Conservation (phyloP, 1,140 invertebrate genomes). For the Cotesia glomerata region DNA sequence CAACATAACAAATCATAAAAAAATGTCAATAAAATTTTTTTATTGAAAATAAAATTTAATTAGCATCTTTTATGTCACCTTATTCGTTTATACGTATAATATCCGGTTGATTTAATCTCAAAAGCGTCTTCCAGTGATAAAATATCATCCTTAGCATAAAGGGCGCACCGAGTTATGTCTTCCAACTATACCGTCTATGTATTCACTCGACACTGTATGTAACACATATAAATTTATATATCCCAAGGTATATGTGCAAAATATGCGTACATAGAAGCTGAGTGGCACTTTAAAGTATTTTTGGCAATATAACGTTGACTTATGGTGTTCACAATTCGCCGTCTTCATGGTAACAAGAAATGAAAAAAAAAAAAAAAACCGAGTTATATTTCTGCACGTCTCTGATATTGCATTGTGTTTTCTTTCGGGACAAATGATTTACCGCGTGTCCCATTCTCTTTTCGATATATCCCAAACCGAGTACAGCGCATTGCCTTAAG, state of each 20-base stretch:
- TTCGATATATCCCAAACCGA: conserved; percentile 5
- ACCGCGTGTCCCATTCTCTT: conserved; percentile 38
- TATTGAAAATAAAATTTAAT: conserved; percentile 16
- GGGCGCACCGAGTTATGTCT: conserved; percentile 11
- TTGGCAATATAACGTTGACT: conserved; percentile 62
- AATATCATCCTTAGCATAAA: conserved; percentile 21
- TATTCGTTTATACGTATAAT: conserved; percentile 17
- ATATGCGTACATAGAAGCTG: conserved; percentile 34
- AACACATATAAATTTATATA: conserved; percentile 19
- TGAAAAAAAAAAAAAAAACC: neutral
- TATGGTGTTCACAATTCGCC: conserved; percentile 54
- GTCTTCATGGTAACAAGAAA: conserved; percentile 25
- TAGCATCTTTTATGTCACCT: conserved; percentile 9
- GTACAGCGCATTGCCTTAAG: conserved; percentile 6
- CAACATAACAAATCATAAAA: neutral
- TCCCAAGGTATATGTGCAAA: conserved; percentile 13
- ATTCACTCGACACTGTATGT: conserved; percentile 6
- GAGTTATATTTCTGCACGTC: conserved; percentile 21
- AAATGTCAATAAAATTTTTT: neutral
- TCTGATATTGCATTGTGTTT: conserved; percentile 56
- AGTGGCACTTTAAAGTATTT: conserved; percentile 63
- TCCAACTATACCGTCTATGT: conserved; percentile 11
- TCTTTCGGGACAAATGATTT: conserved; percentile 63
- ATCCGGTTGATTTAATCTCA: conserved; percentile 25
- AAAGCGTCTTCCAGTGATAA: conserved; percentile 30